Base-by-base conservation (phyloP, 2,797 vertebrate genomes). In the Takifugu ocellatus region DNA sequence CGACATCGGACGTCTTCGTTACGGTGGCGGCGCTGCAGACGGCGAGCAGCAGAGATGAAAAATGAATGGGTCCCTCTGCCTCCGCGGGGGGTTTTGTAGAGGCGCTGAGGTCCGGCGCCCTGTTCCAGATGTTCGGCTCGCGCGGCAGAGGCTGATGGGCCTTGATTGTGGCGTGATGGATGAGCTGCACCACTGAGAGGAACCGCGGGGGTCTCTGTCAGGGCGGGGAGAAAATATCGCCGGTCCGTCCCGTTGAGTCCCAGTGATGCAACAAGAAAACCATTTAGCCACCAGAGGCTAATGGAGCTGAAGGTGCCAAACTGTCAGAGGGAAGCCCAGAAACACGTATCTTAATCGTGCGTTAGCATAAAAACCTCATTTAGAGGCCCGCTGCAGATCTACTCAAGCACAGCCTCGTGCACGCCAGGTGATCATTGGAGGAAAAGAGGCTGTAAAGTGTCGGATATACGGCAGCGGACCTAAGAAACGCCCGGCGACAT, bases 281-380 rank as follows among this genome's bases (percentile, higher is more conserved):
- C 74, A 78, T 82, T 66, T 68, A 74, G 80, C 65, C 69, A 76
- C 72, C 63, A 36, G 64, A 75, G 78, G 79, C 71, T 64, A 81
- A 84, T 81, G 80, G 87, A 86, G 82, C 58, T 59, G 78, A 72
- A 66, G 72, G 79, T 66, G 72, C 54, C 71, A 57, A 74, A 77
- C 70, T 81, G 76, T 81, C 58, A 53, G 61, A 72, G 68, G 57
- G 66, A 68, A 73, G 74, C 68, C 56, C 60, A 59, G 72, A 81
- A 74, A 75, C 78, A 77, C 82, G 65, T 75, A 74, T 74, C 84
- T 89, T 80, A 89, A 89, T 87, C 75, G 79, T 81, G 87, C 87
- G 81, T 80, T 79, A 75, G 72, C 82, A 85, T 57, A 74, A 17
- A 68, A 70, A 72, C 76, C 77, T 84, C 79, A 87, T 89, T 83